These are phyloP conservation scores for Corbicula japonica DNA, from an alignment of 2,888 invertebrate species.

Conservation along the genomic window DNA sequence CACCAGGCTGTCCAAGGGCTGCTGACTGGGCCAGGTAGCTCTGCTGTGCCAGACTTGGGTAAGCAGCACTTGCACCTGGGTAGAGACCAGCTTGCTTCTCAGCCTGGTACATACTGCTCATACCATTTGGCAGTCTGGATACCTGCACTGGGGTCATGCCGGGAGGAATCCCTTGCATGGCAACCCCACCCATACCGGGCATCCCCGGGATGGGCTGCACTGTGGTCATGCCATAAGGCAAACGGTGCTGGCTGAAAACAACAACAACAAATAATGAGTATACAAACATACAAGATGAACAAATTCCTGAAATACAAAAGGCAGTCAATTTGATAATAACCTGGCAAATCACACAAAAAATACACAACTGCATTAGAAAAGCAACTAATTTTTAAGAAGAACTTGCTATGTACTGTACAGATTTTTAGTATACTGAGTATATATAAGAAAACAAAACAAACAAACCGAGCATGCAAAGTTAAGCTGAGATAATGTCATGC, in stretches of 20 bases:
- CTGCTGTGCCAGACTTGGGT: constrained; percentile 50
- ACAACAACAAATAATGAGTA: constrained; percentile 1
- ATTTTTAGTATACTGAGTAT: constrained; percentile 30
- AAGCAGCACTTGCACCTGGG: constrained; percentile 34
- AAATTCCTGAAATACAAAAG: constrained; percentile 19
- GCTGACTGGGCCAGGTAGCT: constrained; percentile 41
- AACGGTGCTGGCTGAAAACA: constrained; percentile 27
- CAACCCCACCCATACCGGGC: constrained; percentile 48
- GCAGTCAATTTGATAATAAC: too few species aligned
- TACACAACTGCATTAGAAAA: constrained; percentile 38
- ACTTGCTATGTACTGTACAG: constrained; percentile 20
- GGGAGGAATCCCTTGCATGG: constrained; percentile 43
- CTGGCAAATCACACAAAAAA: constrained; percentile 3
- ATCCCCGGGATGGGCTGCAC: constrained; percentile 44
- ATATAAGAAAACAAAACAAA: constrained; percentile 29
- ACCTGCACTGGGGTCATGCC: constrained; percentile 63
- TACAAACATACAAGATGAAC: background rate
- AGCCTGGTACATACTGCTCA: constrained; percentile 51
- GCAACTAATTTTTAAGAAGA: constrained; percentile 19
- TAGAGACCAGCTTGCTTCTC: constrained; percentile 55
- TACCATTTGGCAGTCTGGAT: constrained; percentile 48
- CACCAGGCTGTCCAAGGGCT: constrained; percentile 27
- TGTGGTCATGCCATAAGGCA: constrained; percentile 32
- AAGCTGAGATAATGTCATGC: constrained; percentile 40
- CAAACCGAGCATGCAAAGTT: constrained; percentile 26